Conservation (phyloP, 1,140 invertebrate genomes). For the Anadara kagoshimensis region DNA sequence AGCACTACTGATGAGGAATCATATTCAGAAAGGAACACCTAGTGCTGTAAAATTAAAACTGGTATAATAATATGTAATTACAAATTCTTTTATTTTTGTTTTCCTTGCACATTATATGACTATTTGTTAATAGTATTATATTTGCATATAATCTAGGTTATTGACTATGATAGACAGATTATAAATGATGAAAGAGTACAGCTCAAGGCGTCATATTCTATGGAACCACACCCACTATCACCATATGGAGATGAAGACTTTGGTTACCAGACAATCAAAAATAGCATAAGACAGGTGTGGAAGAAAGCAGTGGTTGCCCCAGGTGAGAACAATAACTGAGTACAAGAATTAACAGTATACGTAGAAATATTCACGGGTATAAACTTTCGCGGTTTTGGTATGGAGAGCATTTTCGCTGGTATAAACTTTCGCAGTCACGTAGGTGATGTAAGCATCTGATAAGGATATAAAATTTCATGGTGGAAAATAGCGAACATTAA, state of each 20-base stretch:
- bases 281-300: conserved; percentile 75
- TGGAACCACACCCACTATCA: conserved; percentile 75
- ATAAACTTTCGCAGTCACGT: background rate
- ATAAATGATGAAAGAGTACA: conserved; percentile 76
- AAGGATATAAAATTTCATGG: no score
- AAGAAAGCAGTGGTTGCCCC: conserved; percentile 74
- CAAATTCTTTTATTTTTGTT: no score
- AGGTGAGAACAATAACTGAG: conserved; percentile 64
- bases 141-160: conserved; percentile 67
- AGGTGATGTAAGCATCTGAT: no score
- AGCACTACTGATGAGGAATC: no score
- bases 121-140: background rate
- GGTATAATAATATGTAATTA: no score
- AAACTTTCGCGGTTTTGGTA: no score
- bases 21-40: no score
- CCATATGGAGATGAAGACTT: conserved; percentile 73
- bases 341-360: conserved; percentile 6
- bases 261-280: conserved; percentile 75
- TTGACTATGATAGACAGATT: conserved; percentile 74
- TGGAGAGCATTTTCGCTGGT: no score
- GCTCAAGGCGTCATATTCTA: conserved; percentile 64
- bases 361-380: no score
- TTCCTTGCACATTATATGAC: no score
- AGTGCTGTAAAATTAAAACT: no score
- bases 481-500: no score